These are phyloP conservation scores for Ctenosaura bakeri DNA, from an alignment of 2,797 vertebrate genomes.

Conservation along the genomic window DNA sequence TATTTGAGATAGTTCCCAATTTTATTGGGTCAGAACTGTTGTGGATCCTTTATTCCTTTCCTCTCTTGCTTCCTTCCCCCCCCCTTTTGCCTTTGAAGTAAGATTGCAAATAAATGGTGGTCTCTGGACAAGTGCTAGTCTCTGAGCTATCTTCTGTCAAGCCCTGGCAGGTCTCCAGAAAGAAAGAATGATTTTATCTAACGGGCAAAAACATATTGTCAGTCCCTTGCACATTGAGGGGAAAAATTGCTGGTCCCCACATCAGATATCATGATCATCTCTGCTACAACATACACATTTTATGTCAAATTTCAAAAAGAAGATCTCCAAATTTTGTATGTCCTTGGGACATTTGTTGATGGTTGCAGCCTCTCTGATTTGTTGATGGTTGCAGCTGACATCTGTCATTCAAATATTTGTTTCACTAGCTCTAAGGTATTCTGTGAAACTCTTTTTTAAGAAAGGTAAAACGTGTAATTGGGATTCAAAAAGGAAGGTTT, in stretches of 20 bases:
- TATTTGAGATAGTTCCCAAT: neutral
- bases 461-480: neutral
- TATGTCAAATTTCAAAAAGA: neutral
- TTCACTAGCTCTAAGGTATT: neutral
- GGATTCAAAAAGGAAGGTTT: neutral
- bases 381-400: neutral
- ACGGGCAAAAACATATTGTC: too few relatives aligned
- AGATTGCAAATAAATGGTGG: neutral
- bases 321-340: neutral
- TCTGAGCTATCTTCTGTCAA: too few relatives aligned
- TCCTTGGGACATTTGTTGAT: neutral
- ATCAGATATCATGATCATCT: too few relatives aligned
- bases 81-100: neutral
- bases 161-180: too few relatives aligned
- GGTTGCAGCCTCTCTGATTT: too few relatives aligned
- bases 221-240: too few relatives aligned
- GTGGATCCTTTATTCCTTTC: neutral
- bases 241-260: too few relatives aligned
- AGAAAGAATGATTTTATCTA: too few relatives aligned
- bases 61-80: neutral
- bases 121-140: too few relatives aligned
- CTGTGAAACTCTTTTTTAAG: neutral
- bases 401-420: neutral
- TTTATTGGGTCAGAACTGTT: neutral
- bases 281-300: neutral